These are phyloP conservation scores for Loriculus beryllinus DNA, from an alignment of 2,797 vertebrate species.

Conservation along the genomic window DNA sequence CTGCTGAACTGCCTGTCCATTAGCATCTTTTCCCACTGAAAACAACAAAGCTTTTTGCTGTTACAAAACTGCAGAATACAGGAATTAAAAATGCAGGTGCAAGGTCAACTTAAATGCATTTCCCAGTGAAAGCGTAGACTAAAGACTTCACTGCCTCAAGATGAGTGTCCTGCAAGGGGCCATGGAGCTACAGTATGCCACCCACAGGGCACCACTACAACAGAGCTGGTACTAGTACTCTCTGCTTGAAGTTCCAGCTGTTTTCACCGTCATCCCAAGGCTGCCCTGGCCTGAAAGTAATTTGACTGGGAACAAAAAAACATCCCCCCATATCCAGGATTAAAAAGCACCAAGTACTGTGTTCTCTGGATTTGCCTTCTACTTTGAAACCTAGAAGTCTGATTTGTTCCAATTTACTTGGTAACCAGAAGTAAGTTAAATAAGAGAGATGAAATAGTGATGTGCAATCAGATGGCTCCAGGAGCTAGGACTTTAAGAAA, in stretches of 20 bases:
- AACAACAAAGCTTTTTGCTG: neutral
- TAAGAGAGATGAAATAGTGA: neutral
- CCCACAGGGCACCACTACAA: neutral
- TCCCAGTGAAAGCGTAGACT: neutral
- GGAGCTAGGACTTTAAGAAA: neutral
- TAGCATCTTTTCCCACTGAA: neutral
- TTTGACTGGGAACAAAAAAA: rapidly evolving
- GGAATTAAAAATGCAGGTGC: neutral
- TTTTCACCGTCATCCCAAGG: neutral
- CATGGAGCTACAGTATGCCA: neutral
- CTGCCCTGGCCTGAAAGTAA: neutral
- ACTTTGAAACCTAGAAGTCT: neutral
- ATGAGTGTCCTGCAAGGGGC: neutral
- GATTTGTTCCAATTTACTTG: neutral
- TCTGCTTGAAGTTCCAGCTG: neutral
- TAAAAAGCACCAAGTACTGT: neutral
- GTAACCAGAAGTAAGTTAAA: neutral
- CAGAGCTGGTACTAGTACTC: neutral
- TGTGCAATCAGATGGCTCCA: neutral
- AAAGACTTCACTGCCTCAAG: neutral
- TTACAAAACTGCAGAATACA: neutral
- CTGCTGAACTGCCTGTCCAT: neutral
- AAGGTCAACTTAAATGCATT: neutral
- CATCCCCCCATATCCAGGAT: neutral
- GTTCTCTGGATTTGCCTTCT: neutral